These are phyloP conservation scores for Myotis vivesi DNA, from an alignment of 2,797 vertebrate genomes.

Conservation along the genomic window DNA sequence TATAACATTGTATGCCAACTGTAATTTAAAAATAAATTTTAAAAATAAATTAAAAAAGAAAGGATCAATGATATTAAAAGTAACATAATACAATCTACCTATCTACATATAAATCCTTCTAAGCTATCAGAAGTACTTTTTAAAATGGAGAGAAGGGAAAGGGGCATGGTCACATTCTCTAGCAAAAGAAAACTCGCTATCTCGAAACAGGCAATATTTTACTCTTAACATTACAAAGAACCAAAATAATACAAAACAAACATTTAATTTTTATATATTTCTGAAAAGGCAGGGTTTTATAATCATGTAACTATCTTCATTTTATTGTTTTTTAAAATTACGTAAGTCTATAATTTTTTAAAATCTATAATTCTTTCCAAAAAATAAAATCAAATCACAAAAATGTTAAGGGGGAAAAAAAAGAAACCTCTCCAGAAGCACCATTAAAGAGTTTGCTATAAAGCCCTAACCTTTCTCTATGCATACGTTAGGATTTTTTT, in stretches of 20 bases:
- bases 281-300: slow-evolving; percentile 12
- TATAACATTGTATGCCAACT: not conserved
- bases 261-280: slow-evolving; percentile 30
- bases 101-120: not conserved
- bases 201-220: slow-evolving; percentile 32
- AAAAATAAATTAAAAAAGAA: not conserved
- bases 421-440: not conserved
- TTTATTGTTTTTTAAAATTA: not conserved
- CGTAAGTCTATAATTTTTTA: not conserved
- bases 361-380: not conserved
- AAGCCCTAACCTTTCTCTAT: not conserved
- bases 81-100: not conserved
- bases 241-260: not conserved
- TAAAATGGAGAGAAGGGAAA: not conserved
- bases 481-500: not conserved
- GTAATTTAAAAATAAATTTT: not conserved
- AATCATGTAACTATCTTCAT: not conserved
- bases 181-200: not conserved
- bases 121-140: slow-evolving; percentile 19
- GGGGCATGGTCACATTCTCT: not conserved
- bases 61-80: not conserved
- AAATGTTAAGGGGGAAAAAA: not conserved
- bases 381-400: not conserved
- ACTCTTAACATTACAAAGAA: slow-evolving; percentile 23
- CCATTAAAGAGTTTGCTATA: not conserved